These are phyloP conservation scores for Neogale vison DNA, from an alignment of 2,113 vertebrate species.

Conservation along the genomic window DNA sequence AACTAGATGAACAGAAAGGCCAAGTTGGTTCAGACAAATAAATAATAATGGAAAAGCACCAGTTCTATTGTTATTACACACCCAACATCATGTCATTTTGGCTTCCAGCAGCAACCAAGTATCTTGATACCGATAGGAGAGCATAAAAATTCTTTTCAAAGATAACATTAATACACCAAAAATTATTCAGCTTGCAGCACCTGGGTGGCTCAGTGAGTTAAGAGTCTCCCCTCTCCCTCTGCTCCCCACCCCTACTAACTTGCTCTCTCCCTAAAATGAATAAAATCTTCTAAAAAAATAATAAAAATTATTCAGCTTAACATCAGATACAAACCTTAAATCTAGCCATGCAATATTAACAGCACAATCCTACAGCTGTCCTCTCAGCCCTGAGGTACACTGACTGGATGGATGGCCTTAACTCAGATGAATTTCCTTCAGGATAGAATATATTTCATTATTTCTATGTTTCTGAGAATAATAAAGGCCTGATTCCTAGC, in stretches of 20 bases:
- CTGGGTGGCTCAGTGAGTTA: neutral
- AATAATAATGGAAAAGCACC: neutral
- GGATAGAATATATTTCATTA: neutral
- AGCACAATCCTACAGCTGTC: neutral
- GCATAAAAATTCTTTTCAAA: conserved; percentile 25
- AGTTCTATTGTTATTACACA: neutral
- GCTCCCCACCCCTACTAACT: neutral
- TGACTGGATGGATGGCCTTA: neutral
- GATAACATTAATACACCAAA: conserved; percentile 30
- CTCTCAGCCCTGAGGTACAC: neutral
- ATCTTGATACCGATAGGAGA: neutral
- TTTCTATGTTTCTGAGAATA: conserved; percentile 28
- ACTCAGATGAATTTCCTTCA: neutral
- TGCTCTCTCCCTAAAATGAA: neutral
- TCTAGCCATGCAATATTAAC: neutral
- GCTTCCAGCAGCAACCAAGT: conserved; percentile 41
- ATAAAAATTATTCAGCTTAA: neutral
- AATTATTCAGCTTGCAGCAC: neutral
- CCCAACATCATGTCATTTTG: conserved; percentile 10
- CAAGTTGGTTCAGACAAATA: neutral
- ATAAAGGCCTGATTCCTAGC: conserved; percentile 1
- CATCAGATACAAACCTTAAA: conserved; percentile 15
- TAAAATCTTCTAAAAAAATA: neutral
- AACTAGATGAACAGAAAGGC: conserved; percentile 27
- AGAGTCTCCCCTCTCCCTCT: neutral